phyloP scores from a whole-genome alignment of 1,140 invertebrate species.

The Brachionus calyciflorus region DNA sequence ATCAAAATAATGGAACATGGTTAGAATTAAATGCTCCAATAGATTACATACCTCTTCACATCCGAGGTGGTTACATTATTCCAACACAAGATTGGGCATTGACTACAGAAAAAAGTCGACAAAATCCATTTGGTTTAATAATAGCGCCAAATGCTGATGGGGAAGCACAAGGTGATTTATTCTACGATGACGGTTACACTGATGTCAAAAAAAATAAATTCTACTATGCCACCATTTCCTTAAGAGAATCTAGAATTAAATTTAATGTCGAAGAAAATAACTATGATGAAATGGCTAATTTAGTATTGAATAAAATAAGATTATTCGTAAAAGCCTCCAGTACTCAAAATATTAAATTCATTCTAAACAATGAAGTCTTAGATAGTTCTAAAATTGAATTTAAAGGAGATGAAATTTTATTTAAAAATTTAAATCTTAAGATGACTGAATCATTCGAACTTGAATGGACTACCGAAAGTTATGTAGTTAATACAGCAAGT shows the following conservation, averaged over 20 bases:
- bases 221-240: constrained; percentile 7
- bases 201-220: neutral
- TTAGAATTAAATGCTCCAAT: constrained; percentile 49
- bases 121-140: constrained; percentile 47
- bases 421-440: neutral
- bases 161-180: constrained; percentile 47
- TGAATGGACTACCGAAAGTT: constrained; percentile 19
- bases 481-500: neutral
- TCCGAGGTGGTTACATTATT: constrained; percentile 59
- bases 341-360: neutral
- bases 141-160: constrained; percentile 36
- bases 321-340: neutral
- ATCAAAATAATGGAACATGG: constrained; percentile 33
- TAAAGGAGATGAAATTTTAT: neutral
- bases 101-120: constrained; percentile 51
- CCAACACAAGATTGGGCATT: constrained; percentile 58
- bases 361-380: constrained; percentile 1
- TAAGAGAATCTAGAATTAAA: constrained; percentile 3
- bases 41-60: constrained; percentile 56
- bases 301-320: constrained; percentile 12
- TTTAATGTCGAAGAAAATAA: constrained; percentile 29
- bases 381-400: constrained; percentile 8
- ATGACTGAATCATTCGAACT: constrained; percentile 20
- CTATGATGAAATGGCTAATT: constrained; percentile 5
- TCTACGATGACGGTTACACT: constrained; percentile 48